These are phyloP conservation scores for Cisticola juncidis DNA, from an alignment of 2,113 vertebrate genomes.

Conservation along the genomic window DNA sequence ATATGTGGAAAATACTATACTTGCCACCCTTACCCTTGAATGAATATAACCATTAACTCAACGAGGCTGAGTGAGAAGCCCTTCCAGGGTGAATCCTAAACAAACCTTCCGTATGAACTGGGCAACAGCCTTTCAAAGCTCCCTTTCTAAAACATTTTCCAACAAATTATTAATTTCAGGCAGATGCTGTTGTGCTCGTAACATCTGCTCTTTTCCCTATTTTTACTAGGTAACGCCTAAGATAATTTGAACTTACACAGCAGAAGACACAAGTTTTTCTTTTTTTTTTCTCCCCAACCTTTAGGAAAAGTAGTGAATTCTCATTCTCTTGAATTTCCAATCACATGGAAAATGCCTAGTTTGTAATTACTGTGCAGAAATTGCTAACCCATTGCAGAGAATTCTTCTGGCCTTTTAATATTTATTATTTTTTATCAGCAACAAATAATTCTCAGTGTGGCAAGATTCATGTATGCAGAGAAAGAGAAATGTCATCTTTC, in stretches of 20 bases:
- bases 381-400: background rate
- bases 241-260: background rate
- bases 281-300: fast-evolving
- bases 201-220: background rate
- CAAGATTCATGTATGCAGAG: background rate
- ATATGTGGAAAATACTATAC: background rate
- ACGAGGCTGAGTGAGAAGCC: background rate
- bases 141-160: background rate
- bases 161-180: background rate
- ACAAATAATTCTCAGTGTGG: background rate
- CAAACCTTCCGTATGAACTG: background rate
- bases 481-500: background rate
- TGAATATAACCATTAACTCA: background rate
- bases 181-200: background rate
- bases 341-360: background rate
- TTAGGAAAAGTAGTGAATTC: background rate
- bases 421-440: background rate
- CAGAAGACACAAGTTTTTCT: background rate
- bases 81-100: background rate
- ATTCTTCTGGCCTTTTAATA: background rate
- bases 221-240: background rate
- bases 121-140: background rate
- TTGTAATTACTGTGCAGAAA: background rate
- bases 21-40: background rate
- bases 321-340: background rate